Evolutionary conservation across 2,888 invertebrate species (phyloP), one percentile per base, ranked within the genome.

Genomic region (Dynastes tityus): DNA sequence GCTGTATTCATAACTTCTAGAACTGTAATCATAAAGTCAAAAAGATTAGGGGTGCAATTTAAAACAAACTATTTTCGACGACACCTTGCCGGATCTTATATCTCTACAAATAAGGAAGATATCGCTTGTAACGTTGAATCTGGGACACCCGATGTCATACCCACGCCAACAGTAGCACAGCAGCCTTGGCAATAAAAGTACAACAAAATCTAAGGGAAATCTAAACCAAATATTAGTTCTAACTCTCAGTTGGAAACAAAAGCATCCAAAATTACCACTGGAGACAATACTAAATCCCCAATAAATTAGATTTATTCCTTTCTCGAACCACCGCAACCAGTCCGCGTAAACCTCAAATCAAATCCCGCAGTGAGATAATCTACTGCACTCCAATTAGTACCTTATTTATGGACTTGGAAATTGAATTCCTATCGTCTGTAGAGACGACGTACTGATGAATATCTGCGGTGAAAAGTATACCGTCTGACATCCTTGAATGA

Each of bases 331-430:
- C 55, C 55, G 22, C 22, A 16, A 22, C 5, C 55, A 27, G 22
- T 58, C 22, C 40, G 40, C 22, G 8, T 4, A 8, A 22, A 67
- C 8, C 65, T 16, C 65, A 45, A 22, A 37, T 65, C 32, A 13
- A 32, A 40, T 67, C 45, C 9, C 37, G 8, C 4, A 40, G 13
- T n/a, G 37, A 16, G 16, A 9, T 22, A 29, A 61, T 61, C 29
- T 29, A 27, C 61, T 37, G 40, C 65, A 22, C 45, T 67, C 40
- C 6, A 67, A 67, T 67, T 67, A 45, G 65, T 40, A 8, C 40
- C 37, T 22, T 40, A 65, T 65, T 37, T 37, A 37, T 37, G 32
- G 32, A 37, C 65, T 37, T 37, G 5, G 65, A 67, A 67, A 67
- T 67, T 22, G 65, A n/a, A 45, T 67, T 45, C 16, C n/a, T 8